These are phyloP conservation scores for Crematogaster levior DNA, from an alignment of 2,888 invertebrate species.

Conservation along the genomic window DNA sequence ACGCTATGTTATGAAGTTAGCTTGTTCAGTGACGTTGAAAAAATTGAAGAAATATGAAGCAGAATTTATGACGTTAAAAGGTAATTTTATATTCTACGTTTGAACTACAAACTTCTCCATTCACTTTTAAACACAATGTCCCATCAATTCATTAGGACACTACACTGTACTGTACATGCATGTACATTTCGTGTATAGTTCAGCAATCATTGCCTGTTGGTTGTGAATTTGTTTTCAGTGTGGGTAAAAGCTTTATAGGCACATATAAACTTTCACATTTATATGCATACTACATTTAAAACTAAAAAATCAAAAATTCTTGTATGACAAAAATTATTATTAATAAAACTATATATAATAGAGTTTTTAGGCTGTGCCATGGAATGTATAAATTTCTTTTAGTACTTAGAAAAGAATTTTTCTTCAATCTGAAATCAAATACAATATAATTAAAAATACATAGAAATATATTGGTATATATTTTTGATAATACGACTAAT, in stretches of 20 bases:
- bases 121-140: slow-evolving; percentile 42
- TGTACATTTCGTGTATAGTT: slow-evolving; percentile 43
- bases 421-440: neutral
- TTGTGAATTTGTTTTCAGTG: slow-evolving; percentile 61
- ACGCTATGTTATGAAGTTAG: slow-evolving; percentile 94
- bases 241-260: slow-evolving; percentile 31
- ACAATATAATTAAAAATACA: neutral
- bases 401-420: neutral
- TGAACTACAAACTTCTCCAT: slow-evolving; percentile 67
- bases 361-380: slow-evolving; percentile 26
- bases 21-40: slow-evolving; percentile 96
- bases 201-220: slow-evolving; percentile 56
- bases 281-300: neutral
- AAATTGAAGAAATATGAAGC: slow-evolving; percentile 97
- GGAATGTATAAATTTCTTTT: neutral
- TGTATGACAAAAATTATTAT: neutral
- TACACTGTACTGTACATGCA: slow-evolving; percentile 50
- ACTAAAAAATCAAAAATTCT: slow-evolving; percentile 16
- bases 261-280: slow-evolving; percentile 9
- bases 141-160: slow-evolving; percentile 33
- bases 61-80: slow-evolving; percentile 93
- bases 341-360: slow-evolving; percentile 8
- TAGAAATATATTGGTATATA: neutral
- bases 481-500: slow-evolving; percentile 11
- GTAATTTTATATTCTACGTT: slow-evolving; percentile 86